phyloP scores from a whole-genome alignment of 2,113 vertebrate species.

The Hippolais icterina region DNA sequence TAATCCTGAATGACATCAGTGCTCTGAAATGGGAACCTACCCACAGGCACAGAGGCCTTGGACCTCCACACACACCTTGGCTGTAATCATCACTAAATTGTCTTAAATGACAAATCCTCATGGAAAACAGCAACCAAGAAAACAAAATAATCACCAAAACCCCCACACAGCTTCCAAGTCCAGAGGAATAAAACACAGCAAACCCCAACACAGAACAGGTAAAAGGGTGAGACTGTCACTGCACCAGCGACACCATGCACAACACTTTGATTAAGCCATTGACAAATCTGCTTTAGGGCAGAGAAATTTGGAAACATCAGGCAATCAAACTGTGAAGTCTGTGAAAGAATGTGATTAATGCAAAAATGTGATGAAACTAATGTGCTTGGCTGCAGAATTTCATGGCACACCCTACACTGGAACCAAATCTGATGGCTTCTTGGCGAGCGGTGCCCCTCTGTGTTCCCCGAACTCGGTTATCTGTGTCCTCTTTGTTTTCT shows the following conservation, averaged over 20 bases:
- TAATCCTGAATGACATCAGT: neutral
- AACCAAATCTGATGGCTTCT: conserved; percentile 50
- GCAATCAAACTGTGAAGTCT: conserved; percentile 72
- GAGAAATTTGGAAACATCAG: conserved; percentile 66
- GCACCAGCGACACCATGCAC: neutral
- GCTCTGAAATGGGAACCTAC: neutral
- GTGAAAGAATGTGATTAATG: conserved; percentile 70
- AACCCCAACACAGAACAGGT: neutral
- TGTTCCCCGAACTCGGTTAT: neutral
- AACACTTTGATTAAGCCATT: conserved; percentile 44
- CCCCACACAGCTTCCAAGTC: neutral
- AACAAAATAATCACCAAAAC: neutral
- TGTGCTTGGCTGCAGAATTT: conserved; percentile 48
- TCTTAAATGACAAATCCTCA: neutral
- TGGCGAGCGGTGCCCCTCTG: conserved; percentile 8
- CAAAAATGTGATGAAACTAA: conserved; percentile 61
- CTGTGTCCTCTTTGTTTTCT: neutral
- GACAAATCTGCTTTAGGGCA: conserved; percentile 62
- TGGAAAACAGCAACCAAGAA: neutral
- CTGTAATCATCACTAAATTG: neutral
- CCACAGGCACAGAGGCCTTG: neutral
- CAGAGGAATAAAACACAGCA: neutral
- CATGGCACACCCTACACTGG: conserved; percentile 36
- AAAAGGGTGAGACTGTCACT: neutral
- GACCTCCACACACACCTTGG: neutral